Evolutionary conservation across 2,888 invertebrate species (phyloP), one percentile per base, ranked within the genome.

Genomic region (Ophion slaviceki): DNA sequence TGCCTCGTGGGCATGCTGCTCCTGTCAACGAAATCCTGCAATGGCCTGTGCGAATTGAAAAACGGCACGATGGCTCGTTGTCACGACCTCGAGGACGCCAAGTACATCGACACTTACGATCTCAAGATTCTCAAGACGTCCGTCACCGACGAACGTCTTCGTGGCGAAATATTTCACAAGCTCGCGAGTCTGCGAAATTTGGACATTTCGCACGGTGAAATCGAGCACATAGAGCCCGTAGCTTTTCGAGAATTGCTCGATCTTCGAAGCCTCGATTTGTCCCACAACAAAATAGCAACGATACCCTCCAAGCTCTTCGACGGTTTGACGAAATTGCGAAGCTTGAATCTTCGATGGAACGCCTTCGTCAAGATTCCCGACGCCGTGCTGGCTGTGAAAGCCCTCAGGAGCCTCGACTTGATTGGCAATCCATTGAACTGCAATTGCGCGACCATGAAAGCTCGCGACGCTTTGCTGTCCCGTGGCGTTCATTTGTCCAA

Each of bases 391-490:
- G 94, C 94, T 87, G 93, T 96, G 81, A 94, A 94, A 67, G 93
- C 95, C 89, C 93, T 97, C 79, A 95, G 95, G 91, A 95, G 95
- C 89, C 94, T 97, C 83, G 95, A 96, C 91, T 91, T 97, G 83
- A 95, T 95, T 74, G 96, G 96, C 67, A 97, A 97, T 92, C 96
- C 96, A 59, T 94, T 97, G 7, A 95, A 96, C 89, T 97, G 97
- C 93, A 95, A 96, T 45, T 97, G 97, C 91, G 95, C 95, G 86
- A 96, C 96, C 82, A 93, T 97, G 82, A 94, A 95, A 87, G 95
- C 95, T 71, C 95, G 97, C 87, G 96, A 97, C 90, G 95, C 95
- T 88, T 92, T 97, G 88, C 91, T 95, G 71, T 86, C 89, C 3
- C 90, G 88, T 5, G 90, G 90, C 7, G 92, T 92, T 0, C 90